Base-by-base conservation (phyloP, 92 coral and sea anemone species). In the Muricea muricata region DNA sequence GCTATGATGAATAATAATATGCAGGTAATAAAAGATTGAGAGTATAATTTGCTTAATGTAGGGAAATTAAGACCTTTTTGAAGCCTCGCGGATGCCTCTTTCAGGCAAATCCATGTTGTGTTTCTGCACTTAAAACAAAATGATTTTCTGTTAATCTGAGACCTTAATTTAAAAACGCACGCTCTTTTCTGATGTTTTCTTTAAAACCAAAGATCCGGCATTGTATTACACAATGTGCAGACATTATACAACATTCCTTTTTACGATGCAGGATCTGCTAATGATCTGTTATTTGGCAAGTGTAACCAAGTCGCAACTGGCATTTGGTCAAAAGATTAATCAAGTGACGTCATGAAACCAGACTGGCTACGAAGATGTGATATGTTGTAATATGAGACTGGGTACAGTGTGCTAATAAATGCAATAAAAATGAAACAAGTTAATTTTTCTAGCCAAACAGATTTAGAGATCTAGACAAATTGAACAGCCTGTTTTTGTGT, bases 1-100 rank as follows among this genome's bases (percentile, higher is more conserved):
- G 87, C 99, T 30, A 96, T 96, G 92, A 89, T 96, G 35, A 96
- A 96, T 87, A 96, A 97, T 78, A 96, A 96, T 56, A 96, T 96
- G 99, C 99, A 96, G 96, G 99, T 90, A 82, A 32, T 63, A 54
- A 14, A 7, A 29, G 4, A 63, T 63, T 29, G 35, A 28, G 21
- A 2, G 30, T 20, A 4, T 32, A 32, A 57, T 57, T 34, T 4
- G 13, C 13, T 8, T 28, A 26, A 21, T n/a, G n/a, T 25, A 15
- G 35, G 15, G 25, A 50, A 2, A 32, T 4, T 48, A 32, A 15
- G n/a, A n/a, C n/a, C n/a, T n/a, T n/a, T n/a, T n/a, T n/a, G n/a
- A n/a, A n/a, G n/a, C n/a, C n/a, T n/a, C n/a, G n/a, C n/a, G n/a
- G n/a, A n/a, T n/a, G n/a, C n/a, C n/a, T n/a, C n/a, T n/a, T n/a